Conservation (phyloP, 2,797 vertebrate species). For the Macropodus opercularis region DNA sequence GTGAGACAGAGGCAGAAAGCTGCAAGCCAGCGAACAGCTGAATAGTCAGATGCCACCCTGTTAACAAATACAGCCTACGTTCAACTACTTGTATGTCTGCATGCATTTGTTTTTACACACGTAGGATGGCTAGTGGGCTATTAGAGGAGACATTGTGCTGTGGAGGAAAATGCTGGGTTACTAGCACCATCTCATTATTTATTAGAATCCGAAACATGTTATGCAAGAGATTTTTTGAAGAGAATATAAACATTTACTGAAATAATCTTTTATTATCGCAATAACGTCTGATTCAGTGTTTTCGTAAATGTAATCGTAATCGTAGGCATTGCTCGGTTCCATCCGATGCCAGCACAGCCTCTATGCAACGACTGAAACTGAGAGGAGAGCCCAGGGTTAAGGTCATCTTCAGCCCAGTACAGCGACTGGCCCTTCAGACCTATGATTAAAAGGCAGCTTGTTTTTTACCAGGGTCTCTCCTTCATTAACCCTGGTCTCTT, state of each 20-base stretch:
- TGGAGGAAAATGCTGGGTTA: slow-evolving; percentile 40
- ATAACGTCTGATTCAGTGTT: no score
- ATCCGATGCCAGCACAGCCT: no score
- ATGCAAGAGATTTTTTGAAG: slow-evolving; percentile 35
- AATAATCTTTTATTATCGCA: not conserved
- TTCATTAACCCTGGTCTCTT: slow-evolving; percentile 84
- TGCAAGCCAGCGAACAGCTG: slow-evolving; percentile 56
- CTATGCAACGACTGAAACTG: no score
- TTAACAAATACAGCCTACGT: slow-evolving; percentile 79
- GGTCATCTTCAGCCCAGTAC: slow-evolving; percentile 53
- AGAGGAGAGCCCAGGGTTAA: slow-evolving; percentile 41
- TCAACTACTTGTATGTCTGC: slow-evolving; percentile 71
- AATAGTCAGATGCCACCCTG: slow-evolving; percentile 76
- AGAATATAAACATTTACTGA: not conserved
- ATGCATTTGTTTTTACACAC: slow-evolving; percentile 76
- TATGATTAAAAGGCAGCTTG: slow-evolving; percentile 74
- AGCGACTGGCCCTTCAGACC: slow-evolving; percentile 39
- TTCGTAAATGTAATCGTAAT: no score
- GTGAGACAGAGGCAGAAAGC: slow-evolving; percentile 82
- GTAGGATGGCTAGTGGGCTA: slow-evolving; percentile 52
- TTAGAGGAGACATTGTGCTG: slow-evolving; percentile 45
- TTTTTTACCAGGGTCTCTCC: slow-evolving; percentile 82
- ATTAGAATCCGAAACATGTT: slow-evolving; percentile 56
- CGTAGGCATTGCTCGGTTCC: no score
- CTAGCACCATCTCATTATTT: slow-evolving; percentile 66